Evolutionary conservation across 2,797 vertebrate genomes (phyloP).

Genomic region (Lithobates sylvaticus): DNA sequence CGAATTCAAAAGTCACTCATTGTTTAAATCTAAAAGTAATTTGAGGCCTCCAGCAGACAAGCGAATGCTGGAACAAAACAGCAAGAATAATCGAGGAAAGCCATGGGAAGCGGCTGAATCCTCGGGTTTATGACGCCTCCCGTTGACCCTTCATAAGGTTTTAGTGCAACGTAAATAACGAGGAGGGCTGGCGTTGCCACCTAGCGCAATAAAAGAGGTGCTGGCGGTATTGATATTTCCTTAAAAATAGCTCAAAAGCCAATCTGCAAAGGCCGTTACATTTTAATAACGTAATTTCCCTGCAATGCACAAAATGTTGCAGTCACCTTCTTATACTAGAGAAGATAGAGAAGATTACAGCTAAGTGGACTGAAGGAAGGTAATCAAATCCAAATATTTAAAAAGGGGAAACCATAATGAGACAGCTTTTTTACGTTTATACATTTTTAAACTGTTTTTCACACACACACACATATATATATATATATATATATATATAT

Average conservation of each 20-base stretch:
- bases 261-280: background rate
- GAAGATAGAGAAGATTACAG: background rate
- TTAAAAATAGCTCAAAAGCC: background rate
- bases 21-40: background rate
- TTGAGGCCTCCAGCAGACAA: background rate
- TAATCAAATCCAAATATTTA: no score
- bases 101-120: background rate
- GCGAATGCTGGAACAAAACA: background rate
- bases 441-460: no score
- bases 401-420: no score
- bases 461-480: no score
- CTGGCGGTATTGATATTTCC: conserved; percentile 31
- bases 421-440: no score
- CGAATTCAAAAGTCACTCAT: background rate
- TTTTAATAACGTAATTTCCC: background rate
- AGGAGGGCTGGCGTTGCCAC: background rate
- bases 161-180: conserved; percentile 31
- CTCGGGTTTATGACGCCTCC: background rate
- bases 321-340: background rate
- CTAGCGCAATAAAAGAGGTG: conserved; percentile 13
- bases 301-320: background rate
- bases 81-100: background rate
- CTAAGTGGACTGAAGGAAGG: background rate
- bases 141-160: conserved; percentile 29
- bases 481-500: no score